These are phyloP conservation scores for Stomatorhinus ivindoensis DNA, from an alignment of 2,113 vertebrate genomes.

Conservation along the genomic window DNA sequence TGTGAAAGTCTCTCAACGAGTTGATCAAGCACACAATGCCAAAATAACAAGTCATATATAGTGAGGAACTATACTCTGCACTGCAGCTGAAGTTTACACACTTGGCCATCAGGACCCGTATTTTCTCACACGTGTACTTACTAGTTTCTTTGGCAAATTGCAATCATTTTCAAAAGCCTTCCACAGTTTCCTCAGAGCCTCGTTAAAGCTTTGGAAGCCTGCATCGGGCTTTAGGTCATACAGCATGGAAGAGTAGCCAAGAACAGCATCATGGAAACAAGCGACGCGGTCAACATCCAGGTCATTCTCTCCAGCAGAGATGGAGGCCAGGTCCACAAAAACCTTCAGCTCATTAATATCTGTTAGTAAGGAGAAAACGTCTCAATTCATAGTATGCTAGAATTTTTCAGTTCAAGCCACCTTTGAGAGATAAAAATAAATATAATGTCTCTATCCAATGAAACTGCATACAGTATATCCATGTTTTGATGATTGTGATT, in stretches of 20 bases:
- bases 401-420: not conserved
- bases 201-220: constrained; percentile 63
- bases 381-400: not conserved
- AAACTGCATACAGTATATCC: not conserved
- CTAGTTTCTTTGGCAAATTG: constrained; percentile 77
- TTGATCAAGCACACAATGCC: not conserved
- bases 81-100: not conserved
- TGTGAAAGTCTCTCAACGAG: not conserved
- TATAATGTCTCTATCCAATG: not conserved
- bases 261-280: constrained; percentile 83
- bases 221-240: constrained; percentile 66
- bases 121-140: constrained; percentile 38
- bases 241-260: constrained; percentile 78
- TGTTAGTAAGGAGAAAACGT: constrained; percentile 35
- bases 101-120: not conserved
- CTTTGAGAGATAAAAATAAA: not conserved
- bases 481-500: not conserved
- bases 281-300: constrained; percentile 90
- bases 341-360: constrained; percentile 89
- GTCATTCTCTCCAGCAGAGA: constrained; percentile 94
- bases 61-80: not conserved
- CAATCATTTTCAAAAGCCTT: constrained; percentile 78
- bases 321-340: constrained; percentile 92
- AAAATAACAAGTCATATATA: not conserved
- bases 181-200: constrained; percentile 74